These are phyloP conservation scores for Tyria jacobaeae DNA, from an alignment of 2,888 invertebrate genomes.

Conservation along the genomic window DNA sequence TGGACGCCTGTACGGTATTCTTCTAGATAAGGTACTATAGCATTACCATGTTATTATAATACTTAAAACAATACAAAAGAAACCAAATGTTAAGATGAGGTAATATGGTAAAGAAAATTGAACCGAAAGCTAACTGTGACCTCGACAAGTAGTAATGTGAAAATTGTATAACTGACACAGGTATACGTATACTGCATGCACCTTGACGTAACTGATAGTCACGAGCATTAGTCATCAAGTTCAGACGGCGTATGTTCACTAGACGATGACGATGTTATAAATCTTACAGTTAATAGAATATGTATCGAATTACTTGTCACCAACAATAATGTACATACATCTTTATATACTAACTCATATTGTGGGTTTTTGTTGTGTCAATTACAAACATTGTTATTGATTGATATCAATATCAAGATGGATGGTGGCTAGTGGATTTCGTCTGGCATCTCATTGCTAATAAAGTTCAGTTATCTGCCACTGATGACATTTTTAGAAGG, in stretches of 20 bases:
- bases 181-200: not conserved
- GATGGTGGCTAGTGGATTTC: not conserved
- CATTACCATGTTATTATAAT: not conserved
- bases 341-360: slow-evolving; percentile 5
- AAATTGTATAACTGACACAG: not conserved
- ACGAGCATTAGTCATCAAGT: slow-evolving; percentile 33
- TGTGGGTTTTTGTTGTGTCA: not conserved
- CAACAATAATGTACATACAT: not conserved
- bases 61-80: not conserved
- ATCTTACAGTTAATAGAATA: slow-evolving; percentile 16
- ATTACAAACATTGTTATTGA: slow-evolving; percentile 1
- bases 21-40: not conserved
- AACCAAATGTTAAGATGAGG: not conserved
- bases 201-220: slow-evolving; percentile 19
- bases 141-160: not conserved
- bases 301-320: slow-evolving; percentile 10
- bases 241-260: slow-evolving; percentile 25
- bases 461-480: not conserved
- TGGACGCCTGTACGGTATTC: not conserved
- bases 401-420: not conserved
- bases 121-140: not conserved
- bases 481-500: not conserved
- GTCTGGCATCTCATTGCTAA: slow-evolving; percentile 1
- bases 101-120: not conserved
- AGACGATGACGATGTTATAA: slow-evolving; percentile 26